phyloP scores from a whole-genome alignment of 1,140 invertebrate genomes.

The Planococcus citri region DNA sequence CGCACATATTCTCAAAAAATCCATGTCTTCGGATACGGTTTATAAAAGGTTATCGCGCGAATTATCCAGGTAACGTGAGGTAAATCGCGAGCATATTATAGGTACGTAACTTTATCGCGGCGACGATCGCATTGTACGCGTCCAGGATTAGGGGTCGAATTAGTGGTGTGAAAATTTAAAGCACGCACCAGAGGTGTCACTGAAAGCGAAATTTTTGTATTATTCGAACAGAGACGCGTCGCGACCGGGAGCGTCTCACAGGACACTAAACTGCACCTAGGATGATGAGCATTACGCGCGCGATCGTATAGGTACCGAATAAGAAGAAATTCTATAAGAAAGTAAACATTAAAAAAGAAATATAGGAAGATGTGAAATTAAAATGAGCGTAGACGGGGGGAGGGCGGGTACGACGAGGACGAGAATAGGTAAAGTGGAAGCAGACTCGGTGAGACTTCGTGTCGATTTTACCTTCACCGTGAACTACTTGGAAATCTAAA shows the following conservation, averaged over 20 bases:
- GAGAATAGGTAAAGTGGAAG: conserved; percentile 8
- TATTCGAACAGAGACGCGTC: neutral
- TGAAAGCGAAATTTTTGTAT: too few relatives aligned
- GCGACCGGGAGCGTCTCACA: too few relatives aligned
- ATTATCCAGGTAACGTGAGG: neutral
- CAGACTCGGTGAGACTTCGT: conserved; percentile 1
- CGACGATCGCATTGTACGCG: neutral
- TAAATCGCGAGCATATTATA: neutral
- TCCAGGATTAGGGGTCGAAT: too few relatives aligned
- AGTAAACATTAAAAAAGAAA: conserved; percentile 18
- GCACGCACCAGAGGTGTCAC: too few relatives aligned
- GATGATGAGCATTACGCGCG: neutral
- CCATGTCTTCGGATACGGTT: neutral
- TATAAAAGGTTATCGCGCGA: neutral
- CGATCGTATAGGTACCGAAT: neutral
- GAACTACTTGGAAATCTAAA: too few relatives aligned
- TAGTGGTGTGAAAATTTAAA: too few relatives aligned
- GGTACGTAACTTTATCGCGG: too few relatives aligned
- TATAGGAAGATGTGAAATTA: conserved; percentile 4
- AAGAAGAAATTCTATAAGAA: conserved; percentile 11
- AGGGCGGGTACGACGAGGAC: neutral
- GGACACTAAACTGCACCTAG: neutral
- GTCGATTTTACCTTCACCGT: conserved; percentile 19
- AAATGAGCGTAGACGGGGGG: neutral
- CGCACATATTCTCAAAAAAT: neutral